Percentiles rank a stretch among this genome's conserved stretches.
Conservation (phyloP, 2,113 vertebrate species). For the Hoplias malabaricus region DNA sequence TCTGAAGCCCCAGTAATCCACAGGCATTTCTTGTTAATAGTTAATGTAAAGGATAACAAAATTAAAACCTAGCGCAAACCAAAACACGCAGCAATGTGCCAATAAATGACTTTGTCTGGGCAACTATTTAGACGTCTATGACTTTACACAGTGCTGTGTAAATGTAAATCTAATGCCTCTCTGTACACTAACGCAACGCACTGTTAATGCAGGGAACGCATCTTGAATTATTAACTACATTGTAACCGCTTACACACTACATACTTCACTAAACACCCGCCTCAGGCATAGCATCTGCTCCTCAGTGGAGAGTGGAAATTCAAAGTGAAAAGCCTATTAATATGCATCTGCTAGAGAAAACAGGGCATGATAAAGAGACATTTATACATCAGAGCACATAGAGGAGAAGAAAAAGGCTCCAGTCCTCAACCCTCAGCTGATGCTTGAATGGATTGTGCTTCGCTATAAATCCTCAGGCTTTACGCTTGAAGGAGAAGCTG, state of each 20-base stretch:
- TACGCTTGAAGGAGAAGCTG: neutral
- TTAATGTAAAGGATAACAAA: no score
- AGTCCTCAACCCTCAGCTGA: neutral
- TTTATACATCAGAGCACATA: neutral
- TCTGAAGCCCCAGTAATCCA: no score
- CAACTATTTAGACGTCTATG: no score
- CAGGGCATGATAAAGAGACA: neutral
- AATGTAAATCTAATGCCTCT: neutral
- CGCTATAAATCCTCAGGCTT: neutral
- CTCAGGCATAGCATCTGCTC: slow-evolving; percentile 24
- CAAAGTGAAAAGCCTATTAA: slow-evolving; percentile 19
- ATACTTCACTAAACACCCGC: slow-evolving; percentile 26
- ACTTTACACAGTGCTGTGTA: no score
- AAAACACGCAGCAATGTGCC: no score
- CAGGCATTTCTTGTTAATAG: no score
- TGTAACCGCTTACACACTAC: slow-evolving; percentile 23
- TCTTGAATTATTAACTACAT: slow-evolving; percentile 34
- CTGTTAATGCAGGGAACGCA: neutral
- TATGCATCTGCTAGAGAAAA: slow-evolving; percentile 26
- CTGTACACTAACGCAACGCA: neutral
- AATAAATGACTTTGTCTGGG: no score
- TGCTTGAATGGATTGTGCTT: neutral
- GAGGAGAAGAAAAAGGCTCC: neutral
- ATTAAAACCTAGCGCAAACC: no score
- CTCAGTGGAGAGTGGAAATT: neutral